These are phyloP conservation scores for Penaeus japonicus DNA, from an alignment of 1,140 invertebrate genomes.

Conservation along the genomic window DNA sequence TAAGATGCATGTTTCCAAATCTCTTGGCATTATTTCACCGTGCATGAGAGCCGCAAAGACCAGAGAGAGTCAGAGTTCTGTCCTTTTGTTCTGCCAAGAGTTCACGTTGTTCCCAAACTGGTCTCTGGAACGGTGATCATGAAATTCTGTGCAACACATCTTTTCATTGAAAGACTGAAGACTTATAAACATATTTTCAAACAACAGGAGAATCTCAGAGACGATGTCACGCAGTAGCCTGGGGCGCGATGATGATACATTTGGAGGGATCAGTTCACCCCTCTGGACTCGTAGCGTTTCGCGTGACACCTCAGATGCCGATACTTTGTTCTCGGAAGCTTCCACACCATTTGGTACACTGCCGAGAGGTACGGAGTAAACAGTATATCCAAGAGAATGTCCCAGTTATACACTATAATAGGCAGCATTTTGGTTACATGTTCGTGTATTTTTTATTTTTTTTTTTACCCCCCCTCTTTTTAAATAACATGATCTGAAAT, in stretches of 20 bases:
- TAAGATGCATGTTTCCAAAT: too few species aligned
- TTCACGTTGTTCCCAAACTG: too few species aligned
- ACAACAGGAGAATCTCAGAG: slow-evolving; percentile 32
- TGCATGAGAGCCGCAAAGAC: too few species aligned
- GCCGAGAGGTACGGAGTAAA: slow-evolving; percentile 53
- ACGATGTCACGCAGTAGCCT: slow-evolving; percentile 45
- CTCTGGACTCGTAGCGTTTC: slow-evolving; percentile 50
- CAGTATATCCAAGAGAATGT: background rate
- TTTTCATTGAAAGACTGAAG: background rate
- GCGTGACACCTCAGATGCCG: slow-evolving; percentile 53
- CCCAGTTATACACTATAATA: background rate
- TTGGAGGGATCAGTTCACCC: slow-evolving; percentile 39
- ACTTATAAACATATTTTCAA: background rate
- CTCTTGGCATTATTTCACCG: too few species aligned
- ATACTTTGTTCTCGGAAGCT: slow-evolving; percentile 50
- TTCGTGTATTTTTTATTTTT: too few species aligned
- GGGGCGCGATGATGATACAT: slow-evolving; percentile 48
- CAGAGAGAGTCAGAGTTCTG: background rate
- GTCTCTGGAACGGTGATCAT: background rate
- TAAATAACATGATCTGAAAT: too few species aligned
- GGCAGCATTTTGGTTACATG: too few species aligned
- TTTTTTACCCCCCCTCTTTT: too few species aligned
- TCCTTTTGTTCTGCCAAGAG: background rate
- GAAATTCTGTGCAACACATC: too few species aligned
- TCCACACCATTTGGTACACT: slow-evolving; percentile 53